phyloP scores from a whole-genome alignment of 2,113 vertebrate genomes.

The Scolopax mira region DNA sequence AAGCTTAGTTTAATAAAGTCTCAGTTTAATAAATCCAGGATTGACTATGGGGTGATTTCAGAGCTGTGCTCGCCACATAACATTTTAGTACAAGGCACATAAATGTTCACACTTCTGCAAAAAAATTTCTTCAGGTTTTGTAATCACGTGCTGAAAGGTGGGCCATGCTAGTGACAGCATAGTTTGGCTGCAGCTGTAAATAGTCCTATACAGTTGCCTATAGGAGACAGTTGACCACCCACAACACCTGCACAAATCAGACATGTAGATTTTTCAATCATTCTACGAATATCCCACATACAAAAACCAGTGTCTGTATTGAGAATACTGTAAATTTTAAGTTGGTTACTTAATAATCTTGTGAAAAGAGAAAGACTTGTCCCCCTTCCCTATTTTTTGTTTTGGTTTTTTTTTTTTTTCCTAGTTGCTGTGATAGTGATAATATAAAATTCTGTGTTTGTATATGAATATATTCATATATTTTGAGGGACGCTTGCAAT shows the following conservation, averaged over 20 bases:
- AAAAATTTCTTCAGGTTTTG: background rate
- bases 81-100: background rate
- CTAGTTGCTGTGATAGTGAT: background rate
- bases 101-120: background rate
- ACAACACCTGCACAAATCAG: background rate
- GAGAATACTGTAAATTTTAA: background rate
- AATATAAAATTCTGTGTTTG: background rate
- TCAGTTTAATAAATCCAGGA: background rate
- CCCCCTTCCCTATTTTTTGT: accelerated
- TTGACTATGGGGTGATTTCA: background rate
- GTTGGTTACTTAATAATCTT: background rate
- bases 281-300: background rate
- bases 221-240: background rate
- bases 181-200: background rate
- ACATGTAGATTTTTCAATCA: background rate
- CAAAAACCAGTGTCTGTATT: background rate
- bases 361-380: background rate
- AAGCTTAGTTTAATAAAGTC: background rate
- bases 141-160: background rate
- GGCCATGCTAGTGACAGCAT: background rate
- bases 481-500: background rate
- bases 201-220: background rate
- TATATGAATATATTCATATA: background rate
- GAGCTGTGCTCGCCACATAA: background rate
- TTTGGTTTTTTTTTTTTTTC: background rate